phyloP scores from a whole-genome alignment of 2,888 invertebrate species.

The Ophion ellenae region DNA sequence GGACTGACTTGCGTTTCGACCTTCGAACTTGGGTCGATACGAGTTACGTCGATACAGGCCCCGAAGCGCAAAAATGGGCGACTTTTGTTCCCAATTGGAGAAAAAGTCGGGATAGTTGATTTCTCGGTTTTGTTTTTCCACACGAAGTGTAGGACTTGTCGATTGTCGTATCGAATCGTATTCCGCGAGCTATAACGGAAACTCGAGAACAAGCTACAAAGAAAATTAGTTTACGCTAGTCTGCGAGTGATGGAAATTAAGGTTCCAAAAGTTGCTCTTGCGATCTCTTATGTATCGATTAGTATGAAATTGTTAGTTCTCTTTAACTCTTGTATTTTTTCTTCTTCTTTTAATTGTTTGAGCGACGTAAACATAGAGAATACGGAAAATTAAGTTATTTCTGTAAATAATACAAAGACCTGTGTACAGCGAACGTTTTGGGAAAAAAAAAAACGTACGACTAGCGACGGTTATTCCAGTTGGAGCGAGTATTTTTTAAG shows the following conservation, averaged over 20 bases:
- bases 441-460: not conserved
- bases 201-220: not conserved
- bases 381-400: conserved; percentile 66
- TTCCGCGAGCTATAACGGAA: not conserved
- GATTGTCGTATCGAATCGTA: not conserved
- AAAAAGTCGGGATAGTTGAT: not conserved
- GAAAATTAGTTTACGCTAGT: conserved; percentile 52
- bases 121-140: not conserved
- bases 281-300: conserved; percentile 61
- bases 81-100: not conserved
- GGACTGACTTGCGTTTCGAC: not conserved
- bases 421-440: conserved; percentile 60
- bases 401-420: conserved; percentile 66
- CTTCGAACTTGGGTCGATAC: not conserved
- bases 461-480: conserved; percentile 39
- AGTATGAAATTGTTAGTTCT: conserved; percentile 23
- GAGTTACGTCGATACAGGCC: not conserved
- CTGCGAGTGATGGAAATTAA: conserved; percentile 57
- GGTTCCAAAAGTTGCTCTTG: conserved; percentile 59
- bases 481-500: conserved; percentile 30
- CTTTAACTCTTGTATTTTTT: not conserved
- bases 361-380: conserved; percentile 8
- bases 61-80: not conserved
- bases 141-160: not conserved
- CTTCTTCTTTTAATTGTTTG: conserved; percentile 28